phyloP scores from a whole-genome alignment of 1,140 invertebrate genomes.

The Brachionus koreanus region DNA sequence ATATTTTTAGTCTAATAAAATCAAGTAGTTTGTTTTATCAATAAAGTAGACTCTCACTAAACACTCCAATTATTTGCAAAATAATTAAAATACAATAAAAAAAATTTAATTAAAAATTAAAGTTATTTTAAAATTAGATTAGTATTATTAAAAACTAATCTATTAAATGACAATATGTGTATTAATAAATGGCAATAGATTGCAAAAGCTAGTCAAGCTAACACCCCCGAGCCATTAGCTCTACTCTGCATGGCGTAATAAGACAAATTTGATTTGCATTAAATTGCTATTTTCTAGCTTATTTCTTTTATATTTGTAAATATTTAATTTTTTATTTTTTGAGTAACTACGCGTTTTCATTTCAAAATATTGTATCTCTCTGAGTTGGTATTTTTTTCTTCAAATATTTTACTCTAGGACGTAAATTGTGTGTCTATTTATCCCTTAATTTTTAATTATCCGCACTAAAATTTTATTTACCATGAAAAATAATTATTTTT shows the following conservation, averaged over 20 bases:
- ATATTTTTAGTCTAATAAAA: no score
- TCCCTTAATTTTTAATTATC: neutral
- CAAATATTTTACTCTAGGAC: neutral
- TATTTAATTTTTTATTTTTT: neutral
- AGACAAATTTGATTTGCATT: neutral
- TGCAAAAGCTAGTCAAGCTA: neutral
- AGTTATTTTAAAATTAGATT: neutral
- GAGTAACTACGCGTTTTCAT: neutral
- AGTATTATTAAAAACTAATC: conserved; percentile 1
- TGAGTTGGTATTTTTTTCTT: neutral
- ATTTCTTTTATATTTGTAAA: neutral
- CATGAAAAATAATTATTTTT: neutral
- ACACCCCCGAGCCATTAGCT: neutral
- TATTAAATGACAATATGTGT: neutral
- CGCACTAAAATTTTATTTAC: neutral
- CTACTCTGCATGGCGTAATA: neutral
- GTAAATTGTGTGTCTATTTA: neutral
- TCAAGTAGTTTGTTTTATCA: neutral
- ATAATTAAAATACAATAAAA: conserved; percentile 6
- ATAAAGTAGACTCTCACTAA: neutral
- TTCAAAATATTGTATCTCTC: neutral
- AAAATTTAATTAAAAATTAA: conserved; percentile 7
- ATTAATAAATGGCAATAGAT: neutral
- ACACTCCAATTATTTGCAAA: neutral
- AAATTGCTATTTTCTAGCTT: neutral